Evolutionary conservation across 2,888 invertebrate genomes (phyloP).

Genomic region (Polyploca ridens): DNA sequence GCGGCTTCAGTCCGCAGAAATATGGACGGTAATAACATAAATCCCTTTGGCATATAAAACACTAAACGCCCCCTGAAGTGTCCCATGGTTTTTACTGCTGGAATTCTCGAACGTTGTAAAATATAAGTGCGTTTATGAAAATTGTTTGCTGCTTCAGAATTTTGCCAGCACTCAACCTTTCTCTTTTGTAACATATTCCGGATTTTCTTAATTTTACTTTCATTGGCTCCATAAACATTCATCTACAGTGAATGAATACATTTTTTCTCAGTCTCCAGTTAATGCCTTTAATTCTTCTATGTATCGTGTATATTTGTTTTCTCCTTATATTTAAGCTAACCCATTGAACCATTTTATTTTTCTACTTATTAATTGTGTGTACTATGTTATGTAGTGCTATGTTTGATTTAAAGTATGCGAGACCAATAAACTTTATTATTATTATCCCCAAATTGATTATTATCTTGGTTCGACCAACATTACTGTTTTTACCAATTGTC

Average conservation of each 20-base stretch:
- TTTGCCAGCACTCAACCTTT: neutral
- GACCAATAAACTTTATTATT: too few relatives aligned
- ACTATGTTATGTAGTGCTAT: too few relatives aligned
- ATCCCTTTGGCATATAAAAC: conserved; percentile 85
- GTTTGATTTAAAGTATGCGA: too few relatives aligned
- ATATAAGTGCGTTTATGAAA: conserved; percentile 66
- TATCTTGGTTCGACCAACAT: too few relatives aligned
- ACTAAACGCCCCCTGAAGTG: conserved; percentile 81
- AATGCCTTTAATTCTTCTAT: too few relatives aligned
- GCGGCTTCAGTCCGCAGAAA: conserved; percentile 81
- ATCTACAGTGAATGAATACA: neutral
- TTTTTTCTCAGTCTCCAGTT: too few relatives aligned
- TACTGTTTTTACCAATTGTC: too few relatives aligned
- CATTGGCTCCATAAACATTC: neutral
- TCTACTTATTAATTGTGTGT: too few relatives aligned
- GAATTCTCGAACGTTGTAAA: conserved; percentile 56
- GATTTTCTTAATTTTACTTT: neutral
- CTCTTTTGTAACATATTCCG: neutral
- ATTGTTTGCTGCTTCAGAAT: conserved; percentile 49
- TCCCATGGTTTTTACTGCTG: conserved; percentile 72
- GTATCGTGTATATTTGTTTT: too few relatives aligned
- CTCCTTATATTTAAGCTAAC: too few relatives aligned
- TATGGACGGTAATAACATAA: conserved; percentile 85
- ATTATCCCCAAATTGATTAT: too few relatives aligned
- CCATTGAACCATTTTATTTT: too few relatives aligned